These are phyloP conservation scores for Meloe dianella DNA, from an alignment of 2,888 invertebrate species.

Conservation along the genomic window DNA sequence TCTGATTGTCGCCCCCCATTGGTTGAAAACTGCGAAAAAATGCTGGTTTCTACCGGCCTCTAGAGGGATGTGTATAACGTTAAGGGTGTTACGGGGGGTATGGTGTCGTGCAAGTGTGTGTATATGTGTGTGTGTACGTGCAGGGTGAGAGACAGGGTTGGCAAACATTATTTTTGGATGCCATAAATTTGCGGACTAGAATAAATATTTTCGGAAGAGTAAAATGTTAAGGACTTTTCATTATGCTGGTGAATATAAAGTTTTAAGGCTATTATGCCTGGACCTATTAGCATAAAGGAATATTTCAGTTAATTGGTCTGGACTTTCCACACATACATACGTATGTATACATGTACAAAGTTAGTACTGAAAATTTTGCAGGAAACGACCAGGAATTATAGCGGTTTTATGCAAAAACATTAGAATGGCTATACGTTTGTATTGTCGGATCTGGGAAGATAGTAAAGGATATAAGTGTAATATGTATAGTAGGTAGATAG, in stretches of 20 bases:
- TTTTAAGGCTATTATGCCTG: constrained; percentile 59
- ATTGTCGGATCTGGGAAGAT: neutral
- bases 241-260: constrained; percentile 59
- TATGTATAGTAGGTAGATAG: neutral
- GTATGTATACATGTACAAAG: constrained; percentile 21
- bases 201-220: constrained; percentile 62
- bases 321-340: constrained; percentile 45
- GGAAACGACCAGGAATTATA: constrained; percentile 52
- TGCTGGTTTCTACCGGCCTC: constrained; percentile 51
- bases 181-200: constrained; percentile 61
- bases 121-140: constrained; percentile 16
- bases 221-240: constrained; percentile 62
- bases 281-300: constrained; percentile 60
- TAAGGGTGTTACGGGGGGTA: constrained; percentile 35
- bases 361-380: constrained; percentile 44
- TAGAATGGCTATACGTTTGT: neutral
- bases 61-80: constrained; percentile 47
- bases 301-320: constrained; percentile 59
- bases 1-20: constrained; percentile 49
- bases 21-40: constrained; percentile 58
- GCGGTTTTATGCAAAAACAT: constrained; percentile 51
- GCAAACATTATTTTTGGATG: constrained; percentile 61
- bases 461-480: neutral
- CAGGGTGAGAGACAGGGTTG: constrained; percentile 41
- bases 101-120: neutral